Evolutionary conservation across 1,140 invertebrate genomes (phyloP).

Genomic region (Batillaria attramentaria): DNA sequence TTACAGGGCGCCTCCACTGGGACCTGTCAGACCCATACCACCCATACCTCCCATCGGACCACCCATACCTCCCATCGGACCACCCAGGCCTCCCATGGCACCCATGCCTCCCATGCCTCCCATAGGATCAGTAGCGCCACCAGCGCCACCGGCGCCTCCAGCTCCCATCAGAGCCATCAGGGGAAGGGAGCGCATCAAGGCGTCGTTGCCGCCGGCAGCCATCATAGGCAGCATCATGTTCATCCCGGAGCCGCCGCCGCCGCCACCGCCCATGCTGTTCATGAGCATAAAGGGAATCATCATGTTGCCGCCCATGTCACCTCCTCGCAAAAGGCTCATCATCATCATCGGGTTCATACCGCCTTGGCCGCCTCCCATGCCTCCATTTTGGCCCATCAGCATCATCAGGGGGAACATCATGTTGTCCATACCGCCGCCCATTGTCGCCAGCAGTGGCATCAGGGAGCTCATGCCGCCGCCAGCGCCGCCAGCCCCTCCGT

Average conservation of each 20-base stretch:
- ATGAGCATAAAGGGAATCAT: constrained; percentile 22
- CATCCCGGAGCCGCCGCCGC: not conserved
- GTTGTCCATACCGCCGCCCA: not conserved
- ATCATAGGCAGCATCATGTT: constrained; percentile 6
- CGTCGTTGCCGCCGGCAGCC: not conserved
- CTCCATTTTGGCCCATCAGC: not conserved
- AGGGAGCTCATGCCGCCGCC: not conserved
- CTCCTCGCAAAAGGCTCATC: not conserved
- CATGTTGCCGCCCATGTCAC: not conserved
- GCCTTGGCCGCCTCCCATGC: not conserved
- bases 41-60: constrained; percentile 1
- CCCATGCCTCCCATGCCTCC: no score
- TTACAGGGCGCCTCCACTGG: constrained; percentile 7
- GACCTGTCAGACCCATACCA: no score
- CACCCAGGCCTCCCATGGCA: not conserved
- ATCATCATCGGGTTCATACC: constrained; percentile 18
- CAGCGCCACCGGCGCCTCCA: no score
- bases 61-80: not conserved
- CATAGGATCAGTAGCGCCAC: no score
- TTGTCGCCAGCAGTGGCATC: constrained; percentile 6
- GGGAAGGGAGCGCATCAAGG: not conserved
- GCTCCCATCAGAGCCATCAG: no score
- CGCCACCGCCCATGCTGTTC: constrained; percentile 16
- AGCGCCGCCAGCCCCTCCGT: not conserved
- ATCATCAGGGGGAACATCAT: constrained; percentile 17